Conservation (phyloP, 2,113 vertebrate genomes). For the Rhineura floridana region DNA sequence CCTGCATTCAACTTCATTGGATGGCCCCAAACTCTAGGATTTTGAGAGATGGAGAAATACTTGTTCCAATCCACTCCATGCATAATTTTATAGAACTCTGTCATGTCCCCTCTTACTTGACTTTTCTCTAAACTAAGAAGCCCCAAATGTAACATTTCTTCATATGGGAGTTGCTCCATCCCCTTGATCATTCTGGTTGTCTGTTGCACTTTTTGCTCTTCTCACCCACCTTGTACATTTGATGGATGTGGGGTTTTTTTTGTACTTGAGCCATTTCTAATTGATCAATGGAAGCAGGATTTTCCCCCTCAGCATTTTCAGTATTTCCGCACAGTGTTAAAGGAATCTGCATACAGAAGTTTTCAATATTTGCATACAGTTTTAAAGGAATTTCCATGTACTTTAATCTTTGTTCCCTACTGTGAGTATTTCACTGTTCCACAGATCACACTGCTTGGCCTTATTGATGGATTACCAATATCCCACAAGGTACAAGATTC, state of each 20-base stretch:
- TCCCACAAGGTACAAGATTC: background rate
- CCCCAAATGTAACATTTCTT: too few species aligned
- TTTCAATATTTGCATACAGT: background rate
- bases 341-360: background rate
- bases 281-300: background rate
- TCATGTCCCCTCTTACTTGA: too few species aligned
- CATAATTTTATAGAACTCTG: too few species aligned
- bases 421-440: background rate
- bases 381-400: background rate
- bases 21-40: too few species aligned
- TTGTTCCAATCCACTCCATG: too few species aligned
- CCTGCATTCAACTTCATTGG: too few species aligned
- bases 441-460: background rate
- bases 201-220: background rate
- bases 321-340: too few species aligned
- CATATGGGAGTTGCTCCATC: too few species aligned
- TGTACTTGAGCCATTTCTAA: background rate
- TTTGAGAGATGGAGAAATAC: too few species aligned
- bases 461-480: slow-evolving; percentile 24
- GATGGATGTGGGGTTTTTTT: background rate
- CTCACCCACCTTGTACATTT: background rate
- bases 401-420: background rate
- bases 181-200: too few species aligned
- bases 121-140: too few species aligned
- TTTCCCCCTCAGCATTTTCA: background rate